Evolutionary conservation across 23 tunicate species (phyloP), one percentile per base, ranked within the genome.

Genomic region (Styela plicata): DNA sequence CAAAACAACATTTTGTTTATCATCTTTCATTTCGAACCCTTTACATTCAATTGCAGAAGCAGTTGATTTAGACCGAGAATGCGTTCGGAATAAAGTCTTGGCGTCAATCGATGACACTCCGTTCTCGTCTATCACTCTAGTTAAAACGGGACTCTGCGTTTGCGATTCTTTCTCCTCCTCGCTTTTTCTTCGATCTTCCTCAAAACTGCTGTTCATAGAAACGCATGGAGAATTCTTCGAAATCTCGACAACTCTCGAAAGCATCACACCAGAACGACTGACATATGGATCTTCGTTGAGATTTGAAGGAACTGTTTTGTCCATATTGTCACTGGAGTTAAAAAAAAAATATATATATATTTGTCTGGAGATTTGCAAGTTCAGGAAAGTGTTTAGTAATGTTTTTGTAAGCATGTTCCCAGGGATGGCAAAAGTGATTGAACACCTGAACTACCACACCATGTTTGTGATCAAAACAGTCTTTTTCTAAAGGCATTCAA

Each of bases 121-220:
- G 26, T 76, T 52, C 27, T 76, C 81, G 26, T 76, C 81, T 24
- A 76, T 57, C 17, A 76, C 53, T n/a, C 81, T 76, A n/a, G 67
- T 52, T n/a, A 76, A 25, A 1, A 29, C 71, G 24, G 71, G 21
- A 1, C 32, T 16, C 22, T 67, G 32, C 23, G 0, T 25, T 25
- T 25, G 32, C 10, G 30, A 33, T 13, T 76, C 31, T 29, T 52
- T 53, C 21, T 76, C 81, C 25, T 28, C 27, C 5, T 77, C 53
- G 24, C 33, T 52, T 64, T 64, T 64, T 33, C 52, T 68, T 36
- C 44, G 69, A 24, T 85, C 89, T 57, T 69, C 87, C 1, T 82
- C 85, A 13, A 84, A 62, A 44, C 88, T 84, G 63, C 88, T 84
- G 61, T 78, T 77, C 82, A 73, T 64, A 30, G 88, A 84, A 27